Base-by-base conservation (phyloP, 2,888 invertebrate species). In the Spodoptera exigua region DNA sequence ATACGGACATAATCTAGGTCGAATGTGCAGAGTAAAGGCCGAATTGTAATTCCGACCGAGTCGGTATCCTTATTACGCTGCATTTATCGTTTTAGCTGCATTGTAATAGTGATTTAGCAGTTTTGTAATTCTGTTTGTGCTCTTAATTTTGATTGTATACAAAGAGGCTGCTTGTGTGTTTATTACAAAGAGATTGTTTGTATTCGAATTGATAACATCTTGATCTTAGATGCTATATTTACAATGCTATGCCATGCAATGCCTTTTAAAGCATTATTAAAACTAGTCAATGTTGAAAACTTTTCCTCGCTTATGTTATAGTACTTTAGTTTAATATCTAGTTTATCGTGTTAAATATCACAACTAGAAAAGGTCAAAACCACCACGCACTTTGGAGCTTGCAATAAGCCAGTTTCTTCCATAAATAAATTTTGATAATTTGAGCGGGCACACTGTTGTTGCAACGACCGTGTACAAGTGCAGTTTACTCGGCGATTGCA, bases 381-480 rank as follows among this genome's bases (percentile, higher is more conserved):
- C 61, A 59, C 74, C 62, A 7, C 64, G 52, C 47, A 55, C 56
- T 63, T 62, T 13, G 52, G 14, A 47, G 51, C 54, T 78, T 74
- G 51, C 68, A 78, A 76, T 57, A 59, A 57, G 52, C 61, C 55
- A 64, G 70, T 72, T 61, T 36, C 52, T 52, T 66, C 46, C 65
- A 54, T 75, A 78, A 70, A 75, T 68, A 83, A 79, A 81, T 77
- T 76, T 79, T 74, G 78, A 78, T 75, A 58, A 75, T 78, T 81
- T 77, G 63, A 71, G 68, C 48, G 61, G 51, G 46, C 21, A 37
- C 56, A 36, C 17, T 37, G 48, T 54, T 54, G 48, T 54, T 54
- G 48, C 53, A 61, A 21, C 49, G 9, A 9, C 27, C 1, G 7
- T 27, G 49, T 67, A 73, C 80, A 82, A 82, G 79, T 79, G 79